Conservation (phyloP, 2,888 invertebrate genomes). For the Belgica antarctica region DNA sequence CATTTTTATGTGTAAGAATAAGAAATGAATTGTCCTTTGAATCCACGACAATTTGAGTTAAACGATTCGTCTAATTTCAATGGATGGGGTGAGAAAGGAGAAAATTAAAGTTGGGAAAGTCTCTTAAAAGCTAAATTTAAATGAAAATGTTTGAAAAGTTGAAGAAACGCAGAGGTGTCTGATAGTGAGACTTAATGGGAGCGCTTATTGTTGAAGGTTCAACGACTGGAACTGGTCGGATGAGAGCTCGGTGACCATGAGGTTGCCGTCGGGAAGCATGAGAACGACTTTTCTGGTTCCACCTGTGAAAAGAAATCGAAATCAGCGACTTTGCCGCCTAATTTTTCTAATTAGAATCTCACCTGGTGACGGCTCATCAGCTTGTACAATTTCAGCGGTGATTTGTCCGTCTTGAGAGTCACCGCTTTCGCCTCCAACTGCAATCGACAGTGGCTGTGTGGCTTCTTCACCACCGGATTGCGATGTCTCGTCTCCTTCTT, state of each 20-base stretch:
- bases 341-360: constrained; percentile 46
- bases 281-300: constrained; percentile 80
- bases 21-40: too few species aligned
- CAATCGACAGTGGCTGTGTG: constrained; percentile 45
- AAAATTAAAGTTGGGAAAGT: too few species aligned
- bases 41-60: too few species aligned
- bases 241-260: constrained; percentile 84
- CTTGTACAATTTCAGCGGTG: constrained; percentile 81
- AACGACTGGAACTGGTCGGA: constrained; percentile 69
- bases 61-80: too few species aligned
- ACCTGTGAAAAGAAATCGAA: constrained; percentile 56
- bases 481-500: constrained; percentile 45
- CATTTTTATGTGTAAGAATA: too few species aligned
- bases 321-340: constrained; percentile 3
- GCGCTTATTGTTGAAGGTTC: constrained; percentile 47
- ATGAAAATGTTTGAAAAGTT: not conserved
- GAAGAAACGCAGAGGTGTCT: not conserved
- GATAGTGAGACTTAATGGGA: not conserved
- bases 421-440: constrained; percentile 49
- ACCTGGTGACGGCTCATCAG: constrained; percentile 82
- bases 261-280: constrained; percentile 78
- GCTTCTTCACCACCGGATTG: constrained; percentile 39
- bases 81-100: too few species aligned
- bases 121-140: too few species aligned
- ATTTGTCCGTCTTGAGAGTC: constrained; percentile 69